These are phyloP conservation scores for Neopipo cinnamomea DNA, from an alignment of 2,113 vertebrate species.

Conservation along the genomic window DNA sequence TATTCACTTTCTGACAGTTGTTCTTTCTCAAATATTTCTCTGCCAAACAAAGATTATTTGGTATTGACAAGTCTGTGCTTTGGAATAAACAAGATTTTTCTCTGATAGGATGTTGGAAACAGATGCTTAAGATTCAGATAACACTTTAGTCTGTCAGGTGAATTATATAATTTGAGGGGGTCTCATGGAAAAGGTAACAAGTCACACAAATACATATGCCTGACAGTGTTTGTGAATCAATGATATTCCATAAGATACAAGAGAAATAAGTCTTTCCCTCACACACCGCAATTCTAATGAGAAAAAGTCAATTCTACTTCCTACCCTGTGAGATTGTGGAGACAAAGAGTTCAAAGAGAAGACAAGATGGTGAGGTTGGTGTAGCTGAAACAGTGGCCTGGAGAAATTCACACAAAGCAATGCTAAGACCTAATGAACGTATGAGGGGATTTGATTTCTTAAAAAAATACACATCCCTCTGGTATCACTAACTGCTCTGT, in stretches of 20 bases:
- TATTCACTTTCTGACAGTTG: not conserved
- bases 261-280: not conserved
- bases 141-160: rapidly evolving
- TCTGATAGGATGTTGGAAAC: not conserved
- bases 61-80: not conserved
- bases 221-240: not conserved
- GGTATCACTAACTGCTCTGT: not conserved
- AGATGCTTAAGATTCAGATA: not conserved
- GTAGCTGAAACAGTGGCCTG: not conserved
- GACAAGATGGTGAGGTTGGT: not conserved
- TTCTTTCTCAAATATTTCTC: not conserved
- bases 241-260: not conserved
- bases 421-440: not conserved
- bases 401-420: not conserved
- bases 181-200: not conserved
- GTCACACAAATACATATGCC: not conserved
- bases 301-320: not conserved
- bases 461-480: not conserved
- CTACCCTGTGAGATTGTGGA: not conserved
- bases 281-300: not conserved
- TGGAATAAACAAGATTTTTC: constrained; percentile 28
- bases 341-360: not conserved
- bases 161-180: not conserved
- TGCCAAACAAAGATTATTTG: not conserved
- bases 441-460: not conserved